Evolutionary conservation across 2,888 invertebrate species (phyloP), one percentile per base, ranked within the genome.

Genomic region (Iselma pallidipennis): DNA sequence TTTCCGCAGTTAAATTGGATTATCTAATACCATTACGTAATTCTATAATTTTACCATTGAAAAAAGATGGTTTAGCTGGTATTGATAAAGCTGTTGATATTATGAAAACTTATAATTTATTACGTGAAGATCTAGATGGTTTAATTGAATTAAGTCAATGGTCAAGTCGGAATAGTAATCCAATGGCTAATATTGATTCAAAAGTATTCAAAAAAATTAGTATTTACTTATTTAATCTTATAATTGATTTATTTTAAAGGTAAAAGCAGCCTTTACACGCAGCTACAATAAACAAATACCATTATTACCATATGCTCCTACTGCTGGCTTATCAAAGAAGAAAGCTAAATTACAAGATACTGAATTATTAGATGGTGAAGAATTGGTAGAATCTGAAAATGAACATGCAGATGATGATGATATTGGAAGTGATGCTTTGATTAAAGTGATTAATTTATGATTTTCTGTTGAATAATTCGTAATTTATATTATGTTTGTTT

Each of bases 191-290:
- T 62, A 84, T 99, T 23, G 92, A 92, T 68, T 85, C 89, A 12
- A 92, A 92, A 82, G 74, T 60, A n/a, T n/a, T n/a, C n/a, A n/a
- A n/a, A n/a, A n/a, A n/a, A 57, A 23, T 37, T 4, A 4, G 10
- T 21, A 33, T 9, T 33, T 37, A 26, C 49, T 50, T 55, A 51
- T 48, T 53, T 37, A 4, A 49, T 49, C n/a, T 29, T 58, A 23
- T 57, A 65, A 60, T 58, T 48, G 10, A 49, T 16, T 45, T 58
- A 50, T 65, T 74, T 19, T 73, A 3, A 19, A 93, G 93, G 91
- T 94, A 0, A 98, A 98, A 84, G 89, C 96, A 0, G 95, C 97
- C 0, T 91, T 99, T 79, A 99, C 98, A 0, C 87, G 96, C 45
- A 85, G 91, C 0, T 96, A 95, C 80, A 99, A 98, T 81, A 98